Conservation (phyloP, 2,888 invertebrate genomes). For the Caradrina clavipalpis region DNA sequence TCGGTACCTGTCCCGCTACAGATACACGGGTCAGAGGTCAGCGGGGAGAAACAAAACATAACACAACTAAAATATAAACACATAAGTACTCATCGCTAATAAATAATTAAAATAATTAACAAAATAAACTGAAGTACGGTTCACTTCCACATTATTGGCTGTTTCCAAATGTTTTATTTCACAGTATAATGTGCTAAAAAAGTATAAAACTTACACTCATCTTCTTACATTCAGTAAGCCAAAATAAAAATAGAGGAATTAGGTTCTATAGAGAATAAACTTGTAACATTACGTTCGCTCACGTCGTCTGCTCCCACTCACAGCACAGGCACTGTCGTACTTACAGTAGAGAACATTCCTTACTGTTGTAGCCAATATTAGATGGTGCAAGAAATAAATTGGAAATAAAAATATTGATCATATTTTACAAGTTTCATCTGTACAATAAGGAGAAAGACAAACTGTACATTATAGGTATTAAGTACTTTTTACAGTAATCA, state of each 20-base stretch:
- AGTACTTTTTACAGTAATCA: conserved; percentile 89
- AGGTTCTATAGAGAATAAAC: conserved; percentile 71
- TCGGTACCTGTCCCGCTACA: conserved; percentile 98
- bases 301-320: conserved; percentile 80
- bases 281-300: conserved; percentile 78
- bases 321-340: conserved; percentile 81
- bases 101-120: conserved; percentile 86
- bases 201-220: conserved; percentile 77
- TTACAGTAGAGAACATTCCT: conserved; percentile 93
- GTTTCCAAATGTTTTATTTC: conserved; percentile 71
- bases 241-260: conserved; percentile 85
- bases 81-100: conserved; percentile 88
- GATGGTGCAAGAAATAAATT: conserved; percentile 93
- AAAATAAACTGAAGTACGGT: conserved; percentile 80
- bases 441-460: conserved; percentile 89
- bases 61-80: conserved; percentile 90
- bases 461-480: conserved; percentile 87
- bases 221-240: conserved; percentile 86
- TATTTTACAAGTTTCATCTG: conserved; percentile 90
- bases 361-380: conserved; percentile 91
- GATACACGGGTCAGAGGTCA: conserved; percentile 94
- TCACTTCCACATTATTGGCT: conserved; percentile 80
- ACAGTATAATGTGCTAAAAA: conserved; percentile 68
- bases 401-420: conserved; percentile 92
- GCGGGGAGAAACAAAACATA: conserved; percentile 92